Percentiles rank a stretch among this genome's conserved stretches.
phyloP scores from a whole-genome alignment of 2,888 invertebrate genomes.

The Oithona nana region DNA sequence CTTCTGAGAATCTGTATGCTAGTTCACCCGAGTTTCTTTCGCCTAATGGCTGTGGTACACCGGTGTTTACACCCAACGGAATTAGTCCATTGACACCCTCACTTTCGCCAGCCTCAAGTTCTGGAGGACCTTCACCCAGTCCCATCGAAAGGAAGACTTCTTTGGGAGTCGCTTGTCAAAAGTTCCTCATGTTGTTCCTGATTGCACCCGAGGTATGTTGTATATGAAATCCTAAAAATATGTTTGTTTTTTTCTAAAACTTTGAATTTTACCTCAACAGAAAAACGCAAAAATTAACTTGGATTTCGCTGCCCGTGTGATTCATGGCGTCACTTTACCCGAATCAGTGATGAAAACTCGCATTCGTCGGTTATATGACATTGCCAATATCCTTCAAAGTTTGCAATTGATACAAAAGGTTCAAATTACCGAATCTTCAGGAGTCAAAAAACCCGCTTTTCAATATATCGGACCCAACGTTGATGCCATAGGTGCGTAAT shows the following conservation, averaged over 20 bases:
- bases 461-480: conserved; percentile 37
- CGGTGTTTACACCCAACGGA: not conserved
- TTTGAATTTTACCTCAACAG: conserved; percentile 20
- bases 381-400: conserved; percentile 49
- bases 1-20: not conserved
- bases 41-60: not conserved
- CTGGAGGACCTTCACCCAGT: conserved; percentile 1
- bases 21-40: not conserved
- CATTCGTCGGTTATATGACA: conserved; percentile 47
- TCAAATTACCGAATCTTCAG: conserved; percentile 36
- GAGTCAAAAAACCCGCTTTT: conserved; percentile 44
- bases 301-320: conserved; percentile 44
- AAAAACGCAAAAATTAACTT: conserved; percentile 35
- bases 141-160: conserved; percentile 35
- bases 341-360: conserved; percentile 15
- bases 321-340: conserved; percentile 31
- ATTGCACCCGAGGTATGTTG: conserved; percentile 28
- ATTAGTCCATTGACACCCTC: not conserved
- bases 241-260: not conserved
- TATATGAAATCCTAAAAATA: not conserved
- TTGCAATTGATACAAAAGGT: conserved; percentile 44
- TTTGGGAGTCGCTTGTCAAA: conserved; percentile 45
- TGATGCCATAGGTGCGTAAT: conserved; percentile 6
- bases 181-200: conserved; percentile 49
- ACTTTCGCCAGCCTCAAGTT: not conserved